phyloP scores from a whole-genome alignment of 64 coral and sea anemone species.

The Anthopleura sola region DNA sequence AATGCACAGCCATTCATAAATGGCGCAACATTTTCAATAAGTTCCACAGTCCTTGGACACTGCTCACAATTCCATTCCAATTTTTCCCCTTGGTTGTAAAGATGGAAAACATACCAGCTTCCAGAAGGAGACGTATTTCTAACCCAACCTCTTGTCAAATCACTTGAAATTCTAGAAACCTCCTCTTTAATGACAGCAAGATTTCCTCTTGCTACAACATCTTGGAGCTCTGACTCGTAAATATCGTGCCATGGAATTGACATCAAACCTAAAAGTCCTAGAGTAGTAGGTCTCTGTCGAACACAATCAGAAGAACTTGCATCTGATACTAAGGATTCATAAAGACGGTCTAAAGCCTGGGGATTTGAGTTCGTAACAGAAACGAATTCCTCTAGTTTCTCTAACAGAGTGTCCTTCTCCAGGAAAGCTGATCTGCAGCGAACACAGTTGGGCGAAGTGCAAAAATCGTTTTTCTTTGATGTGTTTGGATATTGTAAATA shows the following conservation, averaged over 20 bases:
- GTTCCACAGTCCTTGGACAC: conserved; percentile 61
- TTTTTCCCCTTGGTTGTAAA: conserved; percentile 82
- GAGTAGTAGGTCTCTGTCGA: conserved; percentile 64
- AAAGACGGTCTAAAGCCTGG: conserved; percentile 43
- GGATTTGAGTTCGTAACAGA: conserved; percentile 4
- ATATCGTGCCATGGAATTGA: conserved; percentile 37
- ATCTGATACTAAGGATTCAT: background rate
- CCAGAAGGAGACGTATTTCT: conserved; percentile 65
- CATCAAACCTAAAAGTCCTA: conserved; percentile 48
- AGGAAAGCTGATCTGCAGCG: conserved; percentile 34
- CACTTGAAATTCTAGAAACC: conserved; percentile 43
- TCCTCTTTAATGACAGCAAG: conserved; percentile 51
- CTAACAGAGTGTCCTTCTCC: conserved; percentile 16
- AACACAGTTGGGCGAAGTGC: conserved; percentile 70
- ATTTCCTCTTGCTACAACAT: conserved; percentile 10
- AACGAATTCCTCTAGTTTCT: conserved; percentile 53
- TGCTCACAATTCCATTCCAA: conserved; percentile 49
- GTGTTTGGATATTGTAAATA: background rate
- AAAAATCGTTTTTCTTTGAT: conserved; percentile 36
- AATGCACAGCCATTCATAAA: conserved; percentile 76
- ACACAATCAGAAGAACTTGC: background rate
- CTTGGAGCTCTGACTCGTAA: background rate
- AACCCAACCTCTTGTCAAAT: conserved; percentile 58
- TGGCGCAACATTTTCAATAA: conserved; percentile 44
- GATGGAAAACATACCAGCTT: conserved; percentile 76